Percentiles rank a stretch among this genome's conserved stretches.
Conservation (phyloP, 2,797 vertebrate genomes). For the Acridotheres tristis region DNA sequence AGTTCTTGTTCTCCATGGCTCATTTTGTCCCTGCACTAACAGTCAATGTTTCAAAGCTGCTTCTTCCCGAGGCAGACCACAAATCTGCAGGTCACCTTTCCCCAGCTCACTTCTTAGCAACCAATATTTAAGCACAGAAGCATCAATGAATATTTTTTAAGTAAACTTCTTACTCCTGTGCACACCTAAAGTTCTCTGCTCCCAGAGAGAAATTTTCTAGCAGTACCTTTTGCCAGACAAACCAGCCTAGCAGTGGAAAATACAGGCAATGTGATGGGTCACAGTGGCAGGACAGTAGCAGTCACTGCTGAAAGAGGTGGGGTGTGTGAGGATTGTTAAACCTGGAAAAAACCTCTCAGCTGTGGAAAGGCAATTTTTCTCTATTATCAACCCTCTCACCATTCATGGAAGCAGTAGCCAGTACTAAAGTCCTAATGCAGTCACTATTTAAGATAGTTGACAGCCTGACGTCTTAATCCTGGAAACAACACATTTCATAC, state of each 20-base stretch:
- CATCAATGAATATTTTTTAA: not conserved
- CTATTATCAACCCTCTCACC: not conserved
- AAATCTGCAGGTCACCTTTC: not conserved
- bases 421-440: not conserved
- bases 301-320: not conserved
- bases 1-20: not conserved
- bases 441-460: not conserved
- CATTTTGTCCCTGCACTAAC: not conserved
- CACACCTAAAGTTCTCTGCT: not conserved
- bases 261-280: not conserved
- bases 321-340: not conserved
- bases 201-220: not conserved
- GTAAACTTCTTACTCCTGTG: not conserved
- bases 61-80: not conserved
- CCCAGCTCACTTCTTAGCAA: not conserved
- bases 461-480: not conserved
- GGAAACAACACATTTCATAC: not conserved
- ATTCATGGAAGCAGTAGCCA: not conserved
- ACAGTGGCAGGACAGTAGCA: not conserved
- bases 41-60: not conserved
- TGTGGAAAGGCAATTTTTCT: not conserved
- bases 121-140: not conserved
- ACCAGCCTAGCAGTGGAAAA: not conserved
- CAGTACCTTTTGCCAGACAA: not conserved
- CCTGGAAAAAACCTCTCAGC: not conserved